These are phyloP conservation scores for Sisyra terminalis DNA, from an alignment of 2,888 invertebrate genomes.

Conservation along the genomic window DNA sequence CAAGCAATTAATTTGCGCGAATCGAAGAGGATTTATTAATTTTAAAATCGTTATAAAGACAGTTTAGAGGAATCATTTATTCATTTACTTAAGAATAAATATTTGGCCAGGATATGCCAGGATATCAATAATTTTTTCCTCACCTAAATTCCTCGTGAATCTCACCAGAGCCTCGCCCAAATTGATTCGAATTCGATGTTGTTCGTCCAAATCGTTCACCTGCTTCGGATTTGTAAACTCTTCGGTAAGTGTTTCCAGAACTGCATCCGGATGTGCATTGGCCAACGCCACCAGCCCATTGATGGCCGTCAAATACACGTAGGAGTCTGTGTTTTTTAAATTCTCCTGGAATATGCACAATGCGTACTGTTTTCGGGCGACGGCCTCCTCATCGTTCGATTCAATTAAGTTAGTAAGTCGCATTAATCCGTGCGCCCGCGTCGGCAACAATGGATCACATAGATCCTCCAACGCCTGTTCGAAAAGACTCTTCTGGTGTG, in stretches of 20 bases:
- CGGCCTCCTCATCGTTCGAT: slow-evolving; percentile 40
- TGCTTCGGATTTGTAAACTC: slow-evolving; percentile 37
- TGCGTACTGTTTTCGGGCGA: slow-evolving; percentile 45
- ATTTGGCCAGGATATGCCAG: no score
- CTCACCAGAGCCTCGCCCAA: slow-evolving; percentile 66
- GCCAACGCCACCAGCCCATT: slow-evolving; percentile 57
- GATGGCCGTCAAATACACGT: slow-evolving; percentile 63
- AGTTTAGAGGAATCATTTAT: background rate
- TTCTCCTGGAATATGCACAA: slow-evolving; percentile 53
- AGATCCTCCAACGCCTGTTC: slow-evolving; percentile 48
- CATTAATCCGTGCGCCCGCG: slow-evolving; percentile 65
- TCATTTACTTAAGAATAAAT: no score
- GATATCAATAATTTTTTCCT: slow-evolving; percentile 15
- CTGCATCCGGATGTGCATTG: slow-evolving; percentile 44
- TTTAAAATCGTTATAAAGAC: background rate
- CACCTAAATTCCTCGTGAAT: slow-evolving; percentile 53
- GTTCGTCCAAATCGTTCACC: slow-evolving; percentile 24
- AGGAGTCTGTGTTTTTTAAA: slow-evolving; percentile 62
- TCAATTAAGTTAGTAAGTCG: slow-evolving; percentile 54
- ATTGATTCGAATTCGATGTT: slow-evolving; percentile 50
- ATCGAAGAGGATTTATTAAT: background rate
- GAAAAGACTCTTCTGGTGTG: slow-evolving; percentile 27
- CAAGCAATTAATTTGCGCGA: no score
- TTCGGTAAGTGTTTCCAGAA: slow-evolving; percentile 47
- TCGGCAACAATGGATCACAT: slow-evolving; percentile 56